Conservation (phyloP, 2,113 vertebrate genomes). For the Isurus oxyrinchus region DNA sequence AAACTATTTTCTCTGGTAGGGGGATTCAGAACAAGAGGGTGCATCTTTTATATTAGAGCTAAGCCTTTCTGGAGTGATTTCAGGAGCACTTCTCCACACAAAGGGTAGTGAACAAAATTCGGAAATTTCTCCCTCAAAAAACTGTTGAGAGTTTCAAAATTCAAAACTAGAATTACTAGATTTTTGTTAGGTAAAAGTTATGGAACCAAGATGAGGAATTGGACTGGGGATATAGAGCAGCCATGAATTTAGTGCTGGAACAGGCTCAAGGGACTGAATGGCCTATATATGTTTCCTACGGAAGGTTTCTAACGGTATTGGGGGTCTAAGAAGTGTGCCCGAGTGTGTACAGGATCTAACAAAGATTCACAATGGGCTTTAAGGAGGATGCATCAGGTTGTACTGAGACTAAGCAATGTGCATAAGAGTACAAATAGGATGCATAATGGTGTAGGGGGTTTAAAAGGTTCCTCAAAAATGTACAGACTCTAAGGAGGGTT, state of each 20-base stretch:
- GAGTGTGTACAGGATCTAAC: not conserved
- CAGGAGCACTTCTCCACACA: not conserved
- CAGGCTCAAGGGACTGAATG: not conserved
- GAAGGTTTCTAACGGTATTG: not conserved
- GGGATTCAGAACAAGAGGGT: too few species aligned
- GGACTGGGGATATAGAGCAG: slow-evolving; percentile 40
- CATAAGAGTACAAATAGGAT: not conserved
- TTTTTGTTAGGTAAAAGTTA: not conserved
- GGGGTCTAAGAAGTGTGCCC: not conserved
- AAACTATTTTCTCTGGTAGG: too few species aligned
- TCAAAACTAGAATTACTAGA: not conserved
- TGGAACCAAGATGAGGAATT: not conserved
- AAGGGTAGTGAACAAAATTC: not conserved
- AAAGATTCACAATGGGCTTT: not conserved
- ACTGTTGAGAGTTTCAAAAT: not conserved
- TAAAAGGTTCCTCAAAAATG: not conserved
- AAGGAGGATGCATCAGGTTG: not conserved
- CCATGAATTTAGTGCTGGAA: not conserved
- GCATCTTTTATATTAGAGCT: too few species aligned
- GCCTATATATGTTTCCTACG: not conserved
- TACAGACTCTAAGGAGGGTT: not conserved
- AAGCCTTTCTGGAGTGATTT: not conserved
- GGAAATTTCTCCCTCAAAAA: not conserved
- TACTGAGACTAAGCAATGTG: not conserved
- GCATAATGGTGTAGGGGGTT: not conserved